Evolutionary conservation across 2,888 invertebrate genomes (phyloP).

Genomic region (Agrotis exclamationis): DNA sequence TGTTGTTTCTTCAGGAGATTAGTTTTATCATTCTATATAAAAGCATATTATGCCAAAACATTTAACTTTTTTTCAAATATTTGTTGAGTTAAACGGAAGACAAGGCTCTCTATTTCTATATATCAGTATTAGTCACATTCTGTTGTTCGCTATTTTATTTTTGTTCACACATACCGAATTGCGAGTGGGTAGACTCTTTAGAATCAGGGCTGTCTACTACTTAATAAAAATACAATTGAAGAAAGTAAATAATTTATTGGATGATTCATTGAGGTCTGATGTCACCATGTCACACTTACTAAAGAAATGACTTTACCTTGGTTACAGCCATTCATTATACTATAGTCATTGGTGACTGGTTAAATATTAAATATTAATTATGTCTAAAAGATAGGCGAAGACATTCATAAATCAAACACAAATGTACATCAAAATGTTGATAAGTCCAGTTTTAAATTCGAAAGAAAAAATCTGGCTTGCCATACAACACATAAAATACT

Average conservation of each 20-base stretch:
- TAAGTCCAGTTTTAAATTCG: not conserved
- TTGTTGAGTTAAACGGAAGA: conserved; percentile 13
- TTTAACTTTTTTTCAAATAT: not conserved
- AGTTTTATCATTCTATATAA: no score
- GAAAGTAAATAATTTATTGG: conserved; percentile 4
- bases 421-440: not conserved
- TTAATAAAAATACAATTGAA: conserved; percentile 12
- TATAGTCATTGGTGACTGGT: not conserved
- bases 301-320: no score
- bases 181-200: conserved; percentile 53
- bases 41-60: no score
- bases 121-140: conserved; percentile 35
- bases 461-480: not conserved
- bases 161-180: conserved; percentile 44
- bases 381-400: not conserved
- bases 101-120: conserved; percentile 16
- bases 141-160: conserved; percentile 55
- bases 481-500: not conserved
- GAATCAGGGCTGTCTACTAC: conserved; percentile 46
- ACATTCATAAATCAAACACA: not conserved
- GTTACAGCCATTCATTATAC: not conserved
- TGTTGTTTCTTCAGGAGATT: not conserved
- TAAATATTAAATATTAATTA: not conserved
- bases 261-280: not conserved
- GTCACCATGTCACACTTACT: not conserved